A percentile compares a stretch with the other conserved stretches of the same genome.
Conservation (phyloP, 1,140 invertebrate species). For the Eufriesea mexicana region DNA sequence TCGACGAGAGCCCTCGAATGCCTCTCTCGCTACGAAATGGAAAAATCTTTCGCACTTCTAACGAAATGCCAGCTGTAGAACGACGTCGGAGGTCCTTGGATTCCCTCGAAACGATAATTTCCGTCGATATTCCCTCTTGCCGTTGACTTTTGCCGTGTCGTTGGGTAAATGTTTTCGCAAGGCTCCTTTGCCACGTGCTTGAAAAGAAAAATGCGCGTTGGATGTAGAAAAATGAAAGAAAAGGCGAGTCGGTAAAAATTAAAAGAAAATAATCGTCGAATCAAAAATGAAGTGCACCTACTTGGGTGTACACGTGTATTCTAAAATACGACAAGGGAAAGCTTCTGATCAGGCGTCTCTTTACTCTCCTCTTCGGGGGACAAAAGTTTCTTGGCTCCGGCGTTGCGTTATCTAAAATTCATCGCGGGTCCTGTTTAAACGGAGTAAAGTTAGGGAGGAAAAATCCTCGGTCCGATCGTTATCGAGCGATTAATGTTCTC, state of each 20-base stretch:
- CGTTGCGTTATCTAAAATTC: background rate
- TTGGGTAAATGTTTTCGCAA: background rate
- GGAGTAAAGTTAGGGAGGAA: background rate
- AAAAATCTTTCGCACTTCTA: constrained; percentile 35
- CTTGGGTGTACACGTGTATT: too few relatives aligned
- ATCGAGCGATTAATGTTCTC: background rate
- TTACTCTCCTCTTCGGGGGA: background rate
- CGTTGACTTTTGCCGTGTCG: background rate
- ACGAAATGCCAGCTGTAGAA: constrained; percentile 3
- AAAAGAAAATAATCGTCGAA: too few relatives aligned
- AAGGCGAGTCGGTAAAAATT: too few relatives aligned
- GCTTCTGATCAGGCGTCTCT: too few relatives aligned
- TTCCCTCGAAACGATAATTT: background rate
- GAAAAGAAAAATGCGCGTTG: background rate
- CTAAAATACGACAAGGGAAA: too few relatives aligned
- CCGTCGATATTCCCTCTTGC: background rate
- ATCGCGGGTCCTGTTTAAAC: background rate
- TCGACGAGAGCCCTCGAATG: background rate
- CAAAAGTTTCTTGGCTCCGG: background rate
- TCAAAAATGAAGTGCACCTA: too few relatives aligned
- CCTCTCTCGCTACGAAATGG: background rate
- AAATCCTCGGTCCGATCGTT: background rate
- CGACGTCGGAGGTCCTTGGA: background rate
- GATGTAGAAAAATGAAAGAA: too few relatives aligned
- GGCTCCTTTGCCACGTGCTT: background rate